A percentile compares a stretch with the other conserved stretches of the same genome.
Evolutionary conservation across 1,140 invertebrate species (phyloP).

Genomic region (Cherax destructor): DNA sequence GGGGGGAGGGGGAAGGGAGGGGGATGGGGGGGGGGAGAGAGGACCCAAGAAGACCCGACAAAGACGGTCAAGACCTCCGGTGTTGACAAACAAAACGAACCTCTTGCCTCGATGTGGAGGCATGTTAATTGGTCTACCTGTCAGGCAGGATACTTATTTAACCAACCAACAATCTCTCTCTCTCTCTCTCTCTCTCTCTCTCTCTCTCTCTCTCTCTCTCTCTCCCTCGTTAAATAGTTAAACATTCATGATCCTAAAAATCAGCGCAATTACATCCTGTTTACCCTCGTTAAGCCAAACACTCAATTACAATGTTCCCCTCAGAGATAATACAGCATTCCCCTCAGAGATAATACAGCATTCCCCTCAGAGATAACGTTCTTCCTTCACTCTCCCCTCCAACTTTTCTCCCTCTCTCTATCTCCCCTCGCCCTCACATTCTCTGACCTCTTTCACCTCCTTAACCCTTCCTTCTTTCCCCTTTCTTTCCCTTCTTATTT

Average conservation of each 20-base stretch:
- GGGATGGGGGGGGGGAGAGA: no score
- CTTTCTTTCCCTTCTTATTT: neutral
- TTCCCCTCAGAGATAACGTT: neutral
- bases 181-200: neutral
- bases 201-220: neutral
- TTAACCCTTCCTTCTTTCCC: neutral
- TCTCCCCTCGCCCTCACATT: neutral
- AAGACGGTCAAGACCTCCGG: no score
- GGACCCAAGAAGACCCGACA: no score
- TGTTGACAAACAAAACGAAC: no score
- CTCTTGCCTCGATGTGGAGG: no score
- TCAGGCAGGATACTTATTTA: no score
- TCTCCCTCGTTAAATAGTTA: neutral
- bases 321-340: neutral
- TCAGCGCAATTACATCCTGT: no score
- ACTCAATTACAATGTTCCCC: no score
- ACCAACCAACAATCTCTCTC: neutral
- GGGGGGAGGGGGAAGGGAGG: no score
- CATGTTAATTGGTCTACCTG: no score
- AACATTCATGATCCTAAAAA: neutral
- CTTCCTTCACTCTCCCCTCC: neutral
- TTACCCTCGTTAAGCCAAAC: no score
- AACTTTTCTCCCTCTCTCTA: no score
- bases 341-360: neutral
- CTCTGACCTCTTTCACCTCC: neutral